Evolutionary conservation across 2,888 invertebrate genomes (phyloP), one percentile per base, ranked within the genome.

Genomic region (Tetragonisca angustula): DNA sequence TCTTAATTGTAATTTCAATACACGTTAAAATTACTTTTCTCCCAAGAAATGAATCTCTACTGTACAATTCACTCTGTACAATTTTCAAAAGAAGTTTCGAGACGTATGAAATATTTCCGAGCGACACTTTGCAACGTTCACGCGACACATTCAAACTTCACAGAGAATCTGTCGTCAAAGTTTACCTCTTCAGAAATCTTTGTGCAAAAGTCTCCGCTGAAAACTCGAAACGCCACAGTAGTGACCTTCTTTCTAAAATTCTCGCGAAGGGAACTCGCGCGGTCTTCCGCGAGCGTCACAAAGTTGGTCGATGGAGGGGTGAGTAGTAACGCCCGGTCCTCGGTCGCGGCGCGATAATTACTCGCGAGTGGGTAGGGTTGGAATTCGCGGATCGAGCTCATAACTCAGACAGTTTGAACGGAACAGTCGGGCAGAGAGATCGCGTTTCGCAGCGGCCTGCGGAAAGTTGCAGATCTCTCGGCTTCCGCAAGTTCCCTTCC

Each of bases 391-490:
- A 81, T 86, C 82, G 81, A 79, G 82, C 86, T 86, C 77, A 74
- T 88, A 88, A 88, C 84, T 88, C 83, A 82, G 74, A 77, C 74
- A 86, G 81, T 86, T 82, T 76, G 80, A 84, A 64, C 77, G 84
- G 84, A 79, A 85, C 72, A 84, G 87, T 83, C 81, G 86, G 61
- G 67, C 72, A 83, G 85, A 80, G 88, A 80, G 88, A 82, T 85
- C 81, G 64, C 68, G 89, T 86, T 27, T 43, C 83, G 78, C 54
- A 81, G 76, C 64, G 15, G 21, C 36, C 83, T 79, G 72, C 61
- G 87, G 84, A 85, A 89, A 89, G 89, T 89, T 89, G 88, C 88
- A 76, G 87, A 89, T 89, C 89, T 89, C 85, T 15, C 72, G 70
- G 87, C 88, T 89, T 89, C 81, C 32, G 50, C 64, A 85, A 89